Evolutionary conservation across 2,888 invertebrate genomes (phyloP).

Genomic region (Nycteola revayana): DNA sequence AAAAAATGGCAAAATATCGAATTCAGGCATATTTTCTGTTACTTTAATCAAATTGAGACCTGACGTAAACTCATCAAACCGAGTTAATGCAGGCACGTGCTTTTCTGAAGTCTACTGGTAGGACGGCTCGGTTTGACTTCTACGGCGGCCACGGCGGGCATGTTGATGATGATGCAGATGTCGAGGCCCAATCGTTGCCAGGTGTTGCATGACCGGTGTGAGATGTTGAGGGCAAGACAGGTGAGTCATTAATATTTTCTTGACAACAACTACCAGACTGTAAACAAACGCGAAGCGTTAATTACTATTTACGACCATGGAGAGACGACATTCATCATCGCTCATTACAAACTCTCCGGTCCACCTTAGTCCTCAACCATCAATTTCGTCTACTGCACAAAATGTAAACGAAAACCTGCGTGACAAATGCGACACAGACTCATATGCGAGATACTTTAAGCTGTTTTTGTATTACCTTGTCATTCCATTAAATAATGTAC

Average conservation of each 20-base stretch:
- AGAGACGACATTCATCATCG: slow-evolving; percentile 6
- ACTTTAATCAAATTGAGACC: slow-evolving; percentile 9
- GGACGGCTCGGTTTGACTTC: slow-evolving; percentile 12
- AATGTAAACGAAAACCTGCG: too few relatives aligned
- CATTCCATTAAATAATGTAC: too few relatives aligned
- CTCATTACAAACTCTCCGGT: slow-evolving; percentile 8
- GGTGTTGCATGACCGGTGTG: slow-evolving; percentile 9
- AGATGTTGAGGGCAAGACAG: slow-evolving; percentile 12
- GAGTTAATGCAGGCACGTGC: slow-evolving; percentile 9
- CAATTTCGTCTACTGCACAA: too few relatives aligned
- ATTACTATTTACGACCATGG: slow-evolving; percentile 9
- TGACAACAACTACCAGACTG: slow-evolving; percentile 10
- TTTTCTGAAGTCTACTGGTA: slow-evolving; percentile 12
- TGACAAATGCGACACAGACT: too few relatives aligned
- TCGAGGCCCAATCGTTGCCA: slow-evolving; percentile 12
- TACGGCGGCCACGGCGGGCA: slow-evolving; percentile 11
- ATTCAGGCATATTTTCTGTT: slow-evolving; percentile 11
- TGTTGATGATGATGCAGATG: slow-evolving; percentile 8
- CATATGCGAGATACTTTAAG: too few relatives aligned
- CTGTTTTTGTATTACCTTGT: too few relatives aligned
- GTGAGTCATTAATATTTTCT: slow-evolving; percentile 7
- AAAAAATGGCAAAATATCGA: slow-evolving; percentile 9
- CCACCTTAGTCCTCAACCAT: too few relatives aligned
- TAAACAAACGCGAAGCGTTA: slow-evolving; percentile 7
- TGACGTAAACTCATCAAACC: slow-evolving; percentile 13